Conservation (phyloP, 2,797 vertebrate genomes). For the Paramormyrops hopkinsi region DNA sequence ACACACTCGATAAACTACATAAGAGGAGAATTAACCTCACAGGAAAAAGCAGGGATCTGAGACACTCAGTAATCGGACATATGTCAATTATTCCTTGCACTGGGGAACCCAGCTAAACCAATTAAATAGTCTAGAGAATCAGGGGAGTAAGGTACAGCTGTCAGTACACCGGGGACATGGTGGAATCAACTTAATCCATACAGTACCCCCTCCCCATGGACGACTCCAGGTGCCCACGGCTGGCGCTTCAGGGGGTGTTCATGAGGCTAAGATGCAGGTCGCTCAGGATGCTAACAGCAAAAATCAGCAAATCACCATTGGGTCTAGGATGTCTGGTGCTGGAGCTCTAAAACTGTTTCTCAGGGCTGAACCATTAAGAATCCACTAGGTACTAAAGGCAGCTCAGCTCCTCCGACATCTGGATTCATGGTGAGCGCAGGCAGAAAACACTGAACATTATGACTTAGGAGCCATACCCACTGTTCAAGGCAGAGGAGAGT, state of each 20-base stretch:
- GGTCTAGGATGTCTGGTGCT: neutral
- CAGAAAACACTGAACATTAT: neutral
- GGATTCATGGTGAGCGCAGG: neutral
- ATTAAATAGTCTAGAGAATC: neutral
- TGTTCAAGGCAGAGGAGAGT: neutral
- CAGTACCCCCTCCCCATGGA: neutral
- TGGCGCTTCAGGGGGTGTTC: neutral
- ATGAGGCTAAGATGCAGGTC: neutral
- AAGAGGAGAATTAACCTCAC: neutral
- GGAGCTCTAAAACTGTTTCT: neutral
- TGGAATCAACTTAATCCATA: neutral
- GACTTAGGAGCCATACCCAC: neutral
- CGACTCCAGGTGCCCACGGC: neutral
- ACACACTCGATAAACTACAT: neutral
- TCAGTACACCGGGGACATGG: neutral
- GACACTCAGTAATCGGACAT: neutral
- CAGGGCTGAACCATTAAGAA: neutral
- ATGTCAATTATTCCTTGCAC: neutral
- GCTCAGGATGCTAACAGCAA: neutral
- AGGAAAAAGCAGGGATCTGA: neutral
- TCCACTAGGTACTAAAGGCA: neutral
- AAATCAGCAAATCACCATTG: neutral
- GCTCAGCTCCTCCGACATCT: neutral
- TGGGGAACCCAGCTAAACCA: neutral
- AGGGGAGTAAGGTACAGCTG: neutral